Conservation (phyloP, 1,140 invertebrate genomes). For the Steinernema feltiae region DNA sequence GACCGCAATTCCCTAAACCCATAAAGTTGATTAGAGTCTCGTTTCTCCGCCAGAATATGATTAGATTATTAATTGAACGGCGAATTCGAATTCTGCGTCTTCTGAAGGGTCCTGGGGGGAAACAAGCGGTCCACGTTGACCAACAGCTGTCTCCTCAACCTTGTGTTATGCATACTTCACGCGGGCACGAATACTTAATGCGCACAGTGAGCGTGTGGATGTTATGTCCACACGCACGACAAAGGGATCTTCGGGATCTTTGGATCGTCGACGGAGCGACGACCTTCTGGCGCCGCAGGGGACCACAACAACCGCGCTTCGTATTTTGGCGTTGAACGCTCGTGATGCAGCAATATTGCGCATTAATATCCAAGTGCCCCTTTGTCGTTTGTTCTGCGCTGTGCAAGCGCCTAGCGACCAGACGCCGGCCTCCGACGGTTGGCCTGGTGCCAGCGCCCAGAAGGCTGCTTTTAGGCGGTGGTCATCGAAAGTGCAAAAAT, state of each 20-base stretch:
- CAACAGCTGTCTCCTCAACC: no score
- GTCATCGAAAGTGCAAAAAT: background rate
- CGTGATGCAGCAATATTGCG: background rate
- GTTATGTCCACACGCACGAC: background rate
- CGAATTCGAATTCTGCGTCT: no score
- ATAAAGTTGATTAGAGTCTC: constrained; percentile 8
- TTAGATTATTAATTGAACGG: constrained; percentile 1
- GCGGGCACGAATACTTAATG: no score
- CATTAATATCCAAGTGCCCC: constrained; percentile 15
- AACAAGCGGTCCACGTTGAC: no score
- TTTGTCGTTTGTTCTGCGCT: background rate
- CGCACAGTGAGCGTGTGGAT: no score
- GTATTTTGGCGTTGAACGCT: constrained; percentile 4
- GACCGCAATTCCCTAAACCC: constrained; percentile 3
- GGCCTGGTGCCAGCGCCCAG: background rate
- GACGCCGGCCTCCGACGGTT: background rate
- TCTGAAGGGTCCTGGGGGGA: no score
- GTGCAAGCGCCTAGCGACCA: constrained; percentile 1
- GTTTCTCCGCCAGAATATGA: background rate
- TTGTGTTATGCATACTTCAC: no score
- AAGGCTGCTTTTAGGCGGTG: background rate
- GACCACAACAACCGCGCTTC: background rate
- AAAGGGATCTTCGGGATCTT: no score
- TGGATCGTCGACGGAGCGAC: no score
- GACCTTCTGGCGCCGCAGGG: background rate